Evolutionary conservation across 1,140 invertebrate genomes (phyloP), one percentile per base, ranked within the genome.

Genomic region (Dendroctonus ponderosae): DNA sequence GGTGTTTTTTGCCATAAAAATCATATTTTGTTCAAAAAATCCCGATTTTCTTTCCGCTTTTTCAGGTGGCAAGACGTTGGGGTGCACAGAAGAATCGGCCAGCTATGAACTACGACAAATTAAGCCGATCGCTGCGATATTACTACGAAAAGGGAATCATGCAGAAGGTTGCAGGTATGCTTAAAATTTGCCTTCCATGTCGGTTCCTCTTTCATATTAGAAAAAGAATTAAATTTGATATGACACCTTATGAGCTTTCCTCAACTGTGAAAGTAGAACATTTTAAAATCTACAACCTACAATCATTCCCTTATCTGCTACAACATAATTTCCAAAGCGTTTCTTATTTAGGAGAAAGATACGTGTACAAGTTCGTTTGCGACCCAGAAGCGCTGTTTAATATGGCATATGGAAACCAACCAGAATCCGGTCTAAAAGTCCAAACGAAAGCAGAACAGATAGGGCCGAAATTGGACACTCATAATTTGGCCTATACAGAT

Each of bases 111-210:
- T 97, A 98, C 77, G 95, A 98, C 79, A 98, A 97, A 79, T 79
- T 98, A 7, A 96, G 93, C 61, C 82, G 95, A 0, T 97, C 94
- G 0, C 81, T 97, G 7, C 84, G 95, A 7, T 97, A 98, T 75
- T 98, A 98, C 75, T 98, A 98, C 77, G 94, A 98, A 79, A 97
- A 97, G 79, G 94, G 94, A 26, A 99, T 99, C 76, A 98, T 99
- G 91, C 94, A 97, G 77, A 98, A 98, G 81, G 96, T 97, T 0
- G 93, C 94, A 58, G 93, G 90, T 84, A 80, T 40, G 37, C 40
- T 14, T 49, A 26, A 26, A 26, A 26, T 2, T 26, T 26, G 3
- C 3, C 1, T 26, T 26, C 26, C 26, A 26, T 26, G 26, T 26
- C 26, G 1, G 26, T 26, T 26, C 3, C 26, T 26, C 9, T 12